Percentiles rank a stretch among this genome's conserved stretches.
These are phyloP conservation scores for Halichoeres trimaculatus DNA, from an alignment of 2,113 vertebrate genomes.

Conservation along the genomic window DNA sequence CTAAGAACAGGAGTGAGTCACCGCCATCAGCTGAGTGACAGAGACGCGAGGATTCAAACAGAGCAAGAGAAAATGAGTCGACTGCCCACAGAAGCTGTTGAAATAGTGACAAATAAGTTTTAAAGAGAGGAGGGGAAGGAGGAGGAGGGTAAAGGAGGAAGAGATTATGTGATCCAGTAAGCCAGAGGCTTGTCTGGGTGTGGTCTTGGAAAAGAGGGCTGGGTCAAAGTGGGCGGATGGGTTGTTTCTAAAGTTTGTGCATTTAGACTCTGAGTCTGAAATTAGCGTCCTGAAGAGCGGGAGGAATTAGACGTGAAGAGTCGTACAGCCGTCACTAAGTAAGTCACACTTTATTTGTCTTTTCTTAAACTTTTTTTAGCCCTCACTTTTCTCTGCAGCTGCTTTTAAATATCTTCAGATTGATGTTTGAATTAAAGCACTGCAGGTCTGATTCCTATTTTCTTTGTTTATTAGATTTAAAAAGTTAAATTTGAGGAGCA, in stretches of 20 bases:
- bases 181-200: slow-evolving; percentile 65
- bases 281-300: slow-evolving; percentile 57
- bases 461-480: background rate
- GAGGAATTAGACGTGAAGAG: slow-evolving; percentile 59
- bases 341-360: slow-evolving; percentile 52
- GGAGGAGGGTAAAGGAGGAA: slow-evolving; percentile 10
- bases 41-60: slow-evolving; percentile 34
- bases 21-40: slow-evolving; percentile 56
- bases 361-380: background rate
- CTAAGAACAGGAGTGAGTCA: slow-evolving; percentile 70
- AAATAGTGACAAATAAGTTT: slow-evolving; percentile 10
- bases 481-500: background rate
- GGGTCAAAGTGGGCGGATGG: slow-evolving; percentile 68
- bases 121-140: background rate
- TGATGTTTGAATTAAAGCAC: background rate
- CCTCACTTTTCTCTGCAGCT: background rate
- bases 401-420: background rate
- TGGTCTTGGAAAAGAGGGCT: slow-evolving; percentile 66
- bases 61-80: background rate
- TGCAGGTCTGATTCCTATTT: background rate
- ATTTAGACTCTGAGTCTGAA: slow-evolving; percentile 66
- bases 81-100: slow-evolving; percentile 32
- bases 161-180: slow-evolving; percentile 41
- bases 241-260: slow-evolving; percentile 61
- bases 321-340: slow-evolving; percentile 51